Percentiles rank a stretch among this genome's conserved stretches.
Evolutionary conservation across 2,113 vertebrate species (phyloP).

Genomic region (Ageneiosus marmoratus): DNA sequence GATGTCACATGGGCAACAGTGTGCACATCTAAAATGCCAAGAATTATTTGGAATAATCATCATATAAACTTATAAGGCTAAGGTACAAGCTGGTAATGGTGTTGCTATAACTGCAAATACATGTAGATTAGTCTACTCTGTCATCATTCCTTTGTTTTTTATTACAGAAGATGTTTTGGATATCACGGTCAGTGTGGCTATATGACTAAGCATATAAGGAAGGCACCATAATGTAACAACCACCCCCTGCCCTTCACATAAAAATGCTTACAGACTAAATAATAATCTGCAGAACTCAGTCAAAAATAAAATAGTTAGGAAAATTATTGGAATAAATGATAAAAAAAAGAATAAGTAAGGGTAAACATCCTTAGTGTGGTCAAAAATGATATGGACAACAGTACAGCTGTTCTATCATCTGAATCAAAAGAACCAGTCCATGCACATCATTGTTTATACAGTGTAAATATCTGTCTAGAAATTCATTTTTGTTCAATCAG

Average conservation of each 20-base stretch:
- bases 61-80: slow-evolving; percentile 1
- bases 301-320: background rate
- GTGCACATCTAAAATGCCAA: background rate
- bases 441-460: background rate
- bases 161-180: slow-evolving; percentile 16
- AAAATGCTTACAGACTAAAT: background rate
- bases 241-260: too few species aligned
- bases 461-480: background rate
- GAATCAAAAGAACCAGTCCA: background rate
- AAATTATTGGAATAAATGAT: background rate
- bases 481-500: slow-evolving; percentile 15
- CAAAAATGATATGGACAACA: background rate
- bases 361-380: background rate
- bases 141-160: background rate
- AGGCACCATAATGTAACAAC: slow-evolving; percentile 12
- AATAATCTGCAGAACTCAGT: background rate
- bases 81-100: background rate
- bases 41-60: slow-evolving; percentile 18
- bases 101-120: background rate
- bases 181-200: slow-evolving; percentile 10
- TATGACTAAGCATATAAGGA: slow-evolving; percentile 16
- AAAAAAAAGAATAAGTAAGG: background rate
- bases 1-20: background rate
- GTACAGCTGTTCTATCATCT: background rate
- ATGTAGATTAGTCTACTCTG: background rate